These are phyloP conservation scores for Papilio machaon DNA, from an alignment of 1,140 invertebrate genomes.

Conservation along the genomic window DNA sequence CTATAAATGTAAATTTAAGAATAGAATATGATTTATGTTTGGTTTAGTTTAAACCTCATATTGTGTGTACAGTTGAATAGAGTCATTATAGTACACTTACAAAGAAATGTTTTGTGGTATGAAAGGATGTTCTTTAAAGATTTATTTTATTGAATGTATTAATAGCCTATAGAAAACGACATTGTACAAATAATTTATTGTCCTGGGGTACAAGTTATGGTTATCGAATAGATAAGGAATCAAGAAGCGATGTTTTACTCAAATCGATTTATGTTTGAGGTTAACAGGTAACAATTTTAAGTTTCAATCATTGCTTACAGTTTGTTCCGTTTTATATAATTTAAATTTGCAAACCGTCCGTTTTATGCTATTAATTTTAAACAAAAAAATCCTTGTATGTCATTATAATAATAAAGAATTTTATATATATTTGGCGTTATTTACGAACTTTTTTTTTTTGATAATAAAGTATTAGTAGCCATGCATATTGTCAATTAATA, in stretches of 20 bases:
- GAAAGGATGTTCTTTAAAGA: background rate
- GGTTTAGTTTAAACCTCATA: background rate
- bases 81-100: background rate
- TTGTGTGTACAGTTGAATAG: background rate
- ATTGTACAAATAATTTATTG: conserved; percentile 8
- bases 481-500: background rate
- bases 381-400: background rate
- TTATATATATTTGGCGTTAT: background rate
- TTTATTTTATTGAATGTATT: background rate
- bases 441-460: background rate
- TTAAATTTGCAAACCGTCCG: no score
- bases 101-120: background rate
- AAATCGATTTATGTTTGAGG: conserved; percentile 58
- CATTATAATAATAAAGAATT: background rate
- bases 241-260: conserved; percentile 31
- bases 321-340: background rate
- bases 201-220: background rate
- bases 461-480: background rate
- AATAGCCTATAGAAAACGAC: conserved; percentile 2
- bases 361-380: background rate
- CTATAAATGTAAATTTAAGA: background rate
- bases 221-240: background rate
- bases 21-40: background rate
- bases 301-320: conserved; percentile 38
- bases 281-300: conserved; percentile 59